phyloP scores from a whole-genome alignment of 1,140 invertebrate genomes.

The Leptinotarsa lineolata region DNA sequence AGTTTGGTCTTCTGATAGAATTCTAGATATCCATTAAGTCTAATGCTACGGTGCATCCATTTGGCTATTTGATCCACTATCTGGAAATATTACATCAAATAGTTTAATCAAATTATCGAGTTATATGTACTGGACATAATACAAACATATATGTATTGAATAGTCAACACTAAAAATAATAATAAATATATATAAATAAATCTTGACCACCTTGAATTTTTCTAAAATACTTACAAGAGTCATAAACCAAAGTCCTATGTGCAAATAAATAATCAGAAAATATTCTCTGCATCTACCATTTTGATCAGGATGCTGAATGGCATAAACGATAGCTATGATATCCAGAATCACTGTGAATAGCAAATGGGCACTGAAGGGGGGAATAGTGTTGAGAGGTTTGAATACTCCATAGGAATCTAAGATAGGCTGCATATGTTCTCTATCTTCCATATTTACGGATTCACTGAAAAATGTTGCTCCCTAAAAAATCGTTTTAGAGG shows the following conservation, averaged over 20 bases:
- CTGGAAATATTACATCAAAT: constrained; percentile 47
- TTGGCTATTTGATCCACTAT: constrained; percentile 64
- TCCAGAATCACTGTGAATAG: constrained; percentile 62
- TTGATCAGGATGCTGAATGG: constrained; percentile 61
- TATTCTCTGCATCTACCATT: constrained; percentile 66
- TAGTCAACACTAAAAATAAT: too few species aligned
- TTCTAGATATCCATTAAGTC: constrained; percentile 68
- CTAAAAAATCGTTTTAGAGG: constrained; percentile 44
- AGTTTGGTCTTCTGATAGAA: constrained; percentile 68
- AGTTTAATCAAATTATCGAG: not conserved
- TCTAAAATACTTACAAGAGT: constrained; percentile 58
- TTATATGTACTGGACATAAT: not conserved
- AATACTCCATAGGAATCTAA: constrained; percentile 60
- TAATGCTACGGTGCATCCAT: constrained; percentile 62
- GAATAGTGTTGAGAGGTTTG: constrained; percentile 59
- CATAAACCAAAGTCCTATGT: constrained; percentile 66
- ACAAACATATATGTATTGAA: not conserved
- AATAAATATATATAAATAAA: too few species aligned
- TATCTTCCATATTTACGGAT: constrained; percentile 61
- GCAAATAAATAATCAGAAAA: constrained; percentile 68
- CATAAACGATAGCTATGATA: constrained; percentile 63
- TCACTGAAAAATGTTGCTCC: constrained; percentile 63
- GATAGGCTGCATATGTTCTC: constrained; percentile 60
- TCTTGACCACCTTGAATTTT: too few species aligned
- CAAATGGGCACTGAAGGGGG: constrained; percentile 56